phyloP scores from a whole-genome alignment of 2,888 invertebrate genomes.

The Eupithecia subumbrata region DNA sequence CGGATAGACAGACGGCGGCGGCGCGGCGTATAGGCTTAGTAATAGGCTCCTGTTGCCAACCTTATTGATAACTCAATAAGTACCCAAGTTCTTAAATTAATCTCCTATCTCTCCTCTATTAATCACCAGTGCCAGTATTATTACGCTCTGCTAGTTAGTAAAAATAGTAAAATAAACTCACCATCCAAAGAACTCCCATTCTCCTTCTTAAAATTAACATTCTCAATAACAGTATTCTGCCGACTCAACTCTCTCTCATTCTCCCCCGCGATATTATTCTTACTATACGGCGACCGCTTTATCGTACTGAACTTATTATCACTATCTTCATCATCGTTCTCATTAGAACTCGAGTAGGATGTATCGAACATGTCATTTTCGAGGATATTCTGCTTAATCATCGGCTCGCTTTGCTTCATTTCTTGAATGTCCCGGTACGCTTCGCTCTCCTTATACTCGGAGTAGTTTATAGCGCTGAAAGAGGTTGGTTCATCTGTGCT shows the following conservation, averaged over 20 bases:
- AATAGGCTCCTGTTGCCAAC: no score
- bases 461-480: conserved; percentile 71
- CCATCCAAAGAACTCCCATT: conserved; percentile 77
- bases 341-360: conserved; percentile 79
- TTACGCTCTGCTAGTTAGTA: background rate
- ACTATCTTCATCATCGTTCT: conserved; percentile 85
- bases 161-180: conserved; percentile 44
- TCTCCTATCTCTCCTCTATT: no score
- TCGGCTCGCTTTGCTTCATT: conserved; percentile 74
- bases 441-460: conserved; percentile 56
- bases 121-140: no score
- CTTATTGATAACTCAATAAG: no score
- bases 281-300: conserved; percentile 87
- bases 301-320: conserved; percentile 89
- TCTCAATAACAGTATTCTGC: conserved; percentile 81
- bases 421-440: conserved; percentile 64
- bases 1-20: no score
- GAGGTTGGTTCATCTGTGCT: conserved; percentile 70
- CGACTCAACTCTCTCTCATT: conserved; percentile 67
- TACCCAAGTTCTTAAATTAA: no score
- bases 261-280: conserved; percentile 68
- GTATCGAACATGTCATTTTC: conserved; percentile 82
- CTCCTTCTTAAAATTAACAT: conserved; percentile 77
- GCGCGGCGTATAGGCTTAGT: no score
- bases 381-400: conserved; percentile 81